A percentile compares a stretch with the other conserved stretches of the same genome.
These are phyloP conservation scores for Azemiops feae DNA, from an alignment of 2,113 vertebrate genomes.

Conservation along the genomic window DNA sequence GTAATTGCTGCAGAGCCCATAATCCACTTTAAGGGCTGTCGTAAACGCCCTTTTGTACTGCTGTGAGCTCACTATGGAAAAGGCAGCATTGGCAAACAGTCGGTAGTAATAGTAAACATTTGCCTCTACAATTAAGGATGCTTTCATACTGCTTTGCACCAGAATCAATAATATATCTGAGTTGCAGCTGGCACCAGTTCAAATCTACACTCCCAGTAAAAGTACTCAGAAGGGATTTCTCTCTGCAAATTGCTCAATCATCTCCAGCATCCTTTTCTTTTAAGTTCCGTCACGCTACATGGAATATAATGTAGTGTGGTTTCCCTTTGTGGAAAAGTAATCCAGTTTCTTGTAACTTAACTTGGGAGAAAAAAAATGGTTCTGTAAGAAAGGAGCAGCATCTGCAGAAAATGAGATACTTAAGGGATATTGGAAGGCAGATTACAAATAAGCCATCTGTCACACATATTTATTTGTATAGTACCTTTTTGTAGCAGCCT, in stretches of 20 bases:
- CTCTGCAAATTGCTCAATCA: background rate
- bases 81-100: background rate
- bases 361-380: background rate
- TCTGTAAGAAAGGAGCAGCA: constrained; percentile 8
- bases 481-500: background rate
- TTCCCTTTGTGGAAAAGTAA: constrained; percentile 8
- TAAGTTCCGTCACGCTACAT: background rate
- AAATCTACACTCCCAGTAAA: background rate
- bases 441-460: constrained; percentile 28
- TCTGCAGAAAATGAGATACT: constrained; percentile 28
- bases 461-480: constrained; percentile 19
- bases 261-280: background rate
- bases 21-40: background rate
- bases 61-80: background rate
- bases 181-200: background rate
- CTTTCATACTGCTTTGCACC: background rate
- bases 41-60: background rate
- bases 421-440: constrained; percentile 22
- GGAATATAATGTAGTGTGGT: background rate
- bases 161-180: background rate
- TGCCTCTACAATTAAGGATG: background rate
- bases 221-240: background rate
- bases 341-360: constrained; percentile 6
- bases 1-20: background rate
- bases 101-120: background rate